Conservation (phyloP, 2,888 invertebrate genomes). For the Amiota minor region DNA sequence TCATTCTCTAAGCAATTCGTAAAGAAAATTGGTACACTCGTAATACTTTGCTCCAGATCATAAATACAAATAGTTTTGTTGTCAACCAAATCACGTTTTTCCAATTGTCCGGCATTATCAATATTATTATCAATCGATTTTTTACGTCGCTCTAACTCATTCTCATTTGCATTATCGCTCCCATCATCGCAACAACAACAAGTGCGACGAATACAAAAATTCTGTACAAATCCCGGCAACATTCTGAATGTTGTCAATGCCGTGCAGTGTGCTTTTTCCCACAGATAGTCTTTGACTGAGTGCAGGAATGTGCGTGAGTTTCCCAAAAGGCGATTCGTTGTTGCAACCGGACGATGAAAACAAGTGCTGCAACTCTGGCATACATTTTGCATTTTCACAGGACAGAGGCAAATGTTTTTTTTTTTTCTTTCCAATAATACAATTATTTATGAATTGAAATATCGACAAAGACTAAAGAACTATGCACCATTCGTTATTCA, state of each 20-base stretch:
- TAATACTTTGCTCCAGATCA: not conserved
- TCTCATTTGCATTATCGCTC: conserved; percentile 17
- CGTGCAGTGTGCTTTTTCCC: conserved; percentile 50
- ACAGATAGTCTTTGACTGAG: conserved; percentile 51
- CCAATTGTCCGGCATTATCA: conserved; percentile 39
- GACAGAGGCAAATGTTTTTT: not conserved
- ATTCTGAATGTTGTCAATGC: conserved; percentile 52
- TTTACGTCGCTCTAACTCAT: conserved; percentile 39
- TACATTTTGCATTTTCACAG: conserved; percentile 51
- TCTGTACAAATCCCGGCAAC: conserved; percentile 50
- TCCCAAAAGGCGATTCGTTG: conserved; percentile 17
- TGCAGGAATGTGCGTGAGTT: conserved; percentile 43
- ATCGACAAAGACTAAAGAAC: no score
- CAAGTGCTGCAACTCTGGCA: not conserved
- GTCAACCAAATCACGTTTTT: not conserved
- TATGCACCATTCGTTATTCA: no score
- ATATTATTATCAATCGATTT: conserved; percentile 68
- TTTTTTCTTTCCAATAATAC: not conserved
- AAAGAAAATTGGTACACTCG: not conserved
- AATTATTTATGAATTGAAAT: no score
- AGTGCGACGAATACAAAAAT: conserved; percentile 52
- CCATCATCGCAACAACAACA: conserved; percentile 56
- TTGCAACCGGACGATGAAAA: conserved; percentile 1
- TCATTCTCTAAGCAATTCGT: not conserved
- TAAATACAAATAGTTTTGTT: not conserved